Conservation (phyloP, 2,888 invertebrate genomes). For the Perithous albicinctus region DNA sequence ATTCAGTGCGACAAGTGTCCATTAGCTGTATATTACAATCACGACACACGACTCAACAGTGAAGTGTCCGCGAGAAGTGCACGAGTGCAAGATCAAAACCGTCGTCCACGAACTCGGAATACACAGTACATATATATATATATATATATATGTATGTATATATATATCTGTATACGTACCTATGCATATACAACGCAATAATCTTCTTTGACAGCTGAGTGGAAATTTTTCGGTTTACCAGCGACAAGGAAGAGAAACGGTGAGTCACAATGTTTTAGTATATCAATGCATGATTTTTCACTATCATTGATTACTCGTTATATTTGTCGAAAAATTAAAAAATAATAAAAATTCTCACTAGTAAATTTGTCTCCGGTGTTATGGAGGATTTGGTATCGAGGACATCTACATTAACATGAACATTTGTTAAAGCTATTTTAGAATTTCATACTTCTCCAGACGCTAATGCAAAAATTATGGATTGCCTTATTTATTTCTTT, state of each 20-base stretch:
- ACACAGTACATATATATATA: conserved; percentile 33
- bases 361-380: background rate
- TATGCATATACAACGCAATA: conserved; percentile 2
- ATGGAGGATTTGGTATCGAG: background rate
- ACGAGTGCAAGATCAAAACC: conserved; percentile 64
- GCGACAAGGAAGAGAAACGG: conserved; percentile 17
- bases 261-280: conserved; percentile 45
- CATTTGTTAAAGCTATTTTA: background rate
- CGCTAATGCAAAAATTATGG: background rate
- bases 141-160: background rate
- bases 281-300: background rate
- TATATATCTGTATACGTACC: conserved; percentile 16
- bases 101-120: conserved; percentile 63
- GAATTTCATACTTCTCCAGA: too few species aligned
- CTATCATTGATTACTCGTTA: background rate
- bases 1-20: conserved; percentile 26
- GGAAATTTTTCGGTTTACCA: conserved; percentile 59
- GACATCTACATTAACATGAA: background rate
- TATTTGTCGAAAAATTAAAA: background rate
- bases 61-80: conserved; percentile 61
- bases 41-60: conserved; percentile 45
- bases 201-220: conserved; percentile 64
- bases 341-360: too few species aligned
- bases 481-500: too few species aligned
- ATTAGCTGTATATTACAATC: conserved; percentile 18